Conservation (phyloP, 2,888 invertebrate species). For the Drosophila sordidula region DNA sequence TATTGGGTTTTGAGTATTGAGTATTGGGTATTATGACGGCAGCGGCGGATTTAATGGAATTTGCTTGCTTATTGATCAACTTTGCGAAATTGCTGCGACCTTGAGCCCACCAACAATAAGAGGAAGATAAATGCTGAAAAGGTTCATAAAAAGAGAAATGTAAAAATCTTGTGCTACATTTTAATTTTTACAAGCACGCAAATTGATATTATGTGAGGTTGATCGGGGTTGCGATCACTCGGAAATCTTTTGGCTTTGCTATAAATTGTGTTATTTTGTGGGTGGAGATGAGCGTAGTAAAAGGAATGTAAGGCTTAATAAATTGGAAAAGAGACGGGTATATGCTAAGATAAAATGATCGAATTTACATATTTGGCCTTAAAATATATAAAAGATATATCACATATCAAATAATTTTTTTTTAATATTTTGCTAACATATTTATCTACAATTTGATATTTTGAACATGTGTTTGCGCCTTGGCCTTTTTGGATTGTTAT, state of each 20-base stretch:
- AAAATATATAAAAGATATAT: too few species aligned
- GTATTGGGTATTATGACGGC: slow-evolving; percentile 31
- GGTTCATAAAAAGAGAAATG: slow-evolving; percentile 8
- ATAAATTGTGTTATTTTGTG: too few species aligned
- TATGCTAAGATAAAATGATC: too few species aligned
- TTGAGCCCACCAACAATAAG: slow-evolving; percentile 14
- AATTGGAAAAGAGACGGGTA: too few species aligned
- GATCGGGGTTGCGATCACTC: neutral
- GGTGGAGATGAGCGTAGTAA: too few species aligned
- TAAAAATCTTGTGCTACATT: neutral
- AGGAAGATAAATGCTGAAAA: slow-evolving; percentile 3
- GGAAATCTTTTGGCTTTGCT: too few species aligned
- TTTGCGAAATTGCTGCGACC: slow-evolving; percentile 32
- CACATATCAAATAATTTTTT: too few species aligned
- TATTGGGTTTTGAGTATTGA: slow-evolving; percentile 15
- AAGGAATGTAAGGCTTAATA: too few species aligned
- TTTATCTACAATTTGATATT: too few species aligned
- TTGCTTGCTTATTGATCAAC: slow-evolving; percentile 23
- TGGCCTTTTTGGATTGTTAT: neutral
- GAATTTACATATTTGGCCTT: too few species aligned
- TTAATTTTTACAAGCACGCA: slow-evolving; percentile 9
- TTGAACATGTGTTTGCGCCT: neutral
- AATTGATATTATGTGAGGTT: slow-evolving; percentile 12
- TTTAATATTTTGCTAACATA: neutral
- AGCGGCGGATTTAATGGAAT: slow-evolving; percentile 17